Base-by-base conservation (phyloP, 2,113 vertebrate species). In the Colossoma macropomum region DNA sequence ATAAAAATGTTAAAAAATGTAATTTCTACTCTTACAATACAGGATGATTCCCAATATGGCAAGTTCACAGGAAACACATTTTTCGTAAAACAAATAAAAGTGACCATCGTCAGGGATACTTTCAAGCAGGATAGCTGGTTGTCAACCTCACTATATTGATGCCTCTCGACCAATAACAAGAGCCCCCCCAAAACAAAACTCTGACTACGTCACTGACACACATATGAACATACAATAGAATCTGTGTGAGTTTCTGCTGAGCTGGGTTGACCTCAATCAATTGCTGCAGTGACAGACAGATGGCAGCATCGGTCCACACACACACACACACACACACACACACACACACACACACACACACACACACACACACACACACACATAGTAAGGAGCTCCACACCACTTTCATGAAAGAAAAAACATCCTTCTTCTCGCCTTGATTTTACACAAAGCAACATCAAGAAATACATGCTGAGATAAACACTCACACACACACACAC, bases 261-360 rank as follows among this genome's bases (percentile, higher is more conserved):
- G 21, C 28, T 66, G 32, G 68, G 23, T 13, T 38, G 48, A 77
- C 79, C 60, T 54, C 8, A 27, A 48, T 72, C 77, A 56, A 68
- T 77, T 81, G 73, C 77, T 66, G 34, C 28, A 17, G 77, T 79
- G 76, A 83, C 90, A 92, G 90, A 90, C 90, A 93, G 93, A 93
- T 92, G 93, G 91, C 92, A 93, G 90, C 91, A 89, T 92, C 87
- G 93, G 94, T 91, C 88, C 91, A 75, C 50, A 83, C 34, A 74
- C 77, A 75, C n/a, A n/a, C n/a, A n/a, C n/a, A n/a, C n/a, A n/a
- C n/a, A n/a, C n/a, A n/a, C n/a, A 84, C 19, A 12, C 1, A n/a
- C 30, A 71, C 0, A 15, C 48, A 15, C 48, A 56, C 54, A 56
- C 54, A 23, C 21, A 52, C 50, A 19, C 50, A 54, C 16, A 54